Base-by-base conservation (phyloP, 2,797 vertebrate genomes). In the Zenarchopterus dispar region DNA sequence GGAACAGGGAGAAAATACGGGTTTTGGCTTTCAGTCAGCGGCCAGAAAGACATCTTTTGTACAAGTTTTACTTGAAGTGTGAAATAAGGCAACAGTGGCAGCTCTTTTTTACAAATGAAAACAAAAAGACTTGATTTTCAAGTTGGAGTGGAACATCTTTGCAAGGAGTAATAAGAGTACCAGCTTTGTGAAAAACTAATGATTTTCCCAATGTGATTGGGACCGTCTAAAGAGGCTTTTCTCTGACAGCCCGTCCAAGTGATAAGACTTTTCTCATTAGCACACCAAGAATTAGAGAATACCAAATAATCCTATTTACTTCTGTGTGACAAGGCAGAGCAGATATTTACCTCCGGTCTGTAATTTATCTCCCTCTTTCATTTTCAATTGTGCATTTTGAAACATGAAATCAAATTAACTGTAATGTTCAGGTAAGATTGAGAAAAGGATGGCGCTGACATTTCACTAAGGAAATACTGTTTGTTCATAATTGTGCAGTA, bases 111-210 rank as follows among this genome's bases (percentile, higher is more conserved):
- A 26, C 8, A 70, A 62, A 36, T 21, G 23, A 44, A 42, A 23
- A 36, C 15, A 67, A 60, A 57, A 70, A 6, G 18, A 39, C 18
- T 51, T 67, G 46, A 60, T 23, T 75, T 65, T 62, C 45, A 46
- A 47, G 48, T 23, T 26, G 8, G 39, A 21, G 21, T 49, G 22
- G 44, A 50, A 58, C 23, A 17, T 61, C 33, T 10, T 36, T 36
- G 13, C 33, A 36, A 10, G 6, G 33, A 36, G 33, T 11, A 10
- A 36, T 13, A 36, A 36, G 33, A 36, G 13, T 36, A 13, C 11
- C 33, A 10, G 33, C 11, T 36, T 36, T 36, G 33, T 36, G 2
- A 36, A 11, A 36, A 36, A 36, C 9, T 36, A 36, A 36, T 36
- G 33, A 36, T 36, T 36, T 10, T 36, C 33, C 28, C 28, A 28